phyloP scores from a whole-genome alignment of 2,113 vertebrate genomes.

The Melanotaenia duboulayi region DNA sequence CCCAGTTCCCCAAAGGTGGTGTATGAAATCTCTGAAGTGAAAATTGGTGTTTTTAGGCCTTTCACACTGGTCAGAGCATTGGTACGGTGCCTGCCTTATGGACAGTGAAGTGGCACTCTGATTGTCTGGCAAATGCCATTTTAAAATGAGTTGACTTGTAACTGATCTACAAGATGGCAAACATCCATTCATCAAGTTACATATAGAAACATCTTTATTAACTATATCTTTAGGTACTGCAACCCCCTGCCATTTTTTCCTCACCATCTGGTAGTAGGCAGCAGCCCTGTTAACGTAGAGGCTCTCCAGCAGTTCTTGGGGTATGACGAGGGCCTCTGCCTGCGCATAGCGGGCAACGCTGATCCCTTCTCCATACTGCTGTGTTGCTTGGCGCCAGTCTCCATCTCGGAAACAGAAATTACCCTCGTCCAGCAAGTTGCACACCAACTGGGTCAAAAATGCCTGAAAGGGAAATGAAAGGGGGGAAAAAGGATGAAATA shows the following conservation, averaged over 20 bases:
- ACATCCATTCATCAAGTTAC: too few relatives aligned
- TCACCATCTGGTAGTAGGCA: constrained; percentile 92
- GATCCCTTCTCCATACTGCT: constrained; percentile 94
- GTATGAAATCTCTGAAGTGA: too few relatives aligned
- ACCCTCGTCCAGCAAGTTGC: constrained; percentile 94
- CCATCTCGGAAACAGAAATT: constrained; percentile 92
- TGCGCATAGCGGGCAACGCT: constrained; percentile 93
- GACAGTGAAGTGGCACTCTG: too few relatives aligned
- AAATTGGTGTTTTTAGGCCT: too few relatives aligned
- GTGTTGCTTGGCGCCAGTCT: constrained; percentile 89
- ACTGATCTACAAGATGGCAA: background rate
- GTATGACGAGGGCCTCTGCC: constrained; percentile 91
- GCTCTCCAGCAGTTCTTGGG: constrained; percentile 91
- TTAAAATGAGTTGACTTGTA: background rate
- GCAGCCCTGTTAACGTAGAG: constrained; percentile 95
- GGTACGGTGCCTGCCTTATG: too few relatives aligned
- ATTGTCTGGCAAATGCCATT: background rate
- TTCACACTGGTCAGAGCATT: too few relatives aligned
- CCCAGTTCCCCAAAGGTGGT: too few relatives aligned
- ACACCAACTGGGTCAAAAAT: constrained; percentile 94
- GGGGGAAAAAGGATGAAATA: background rate
- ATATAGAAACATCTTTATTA: too few relatives aligned
- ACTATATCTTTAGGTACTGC: background rate
- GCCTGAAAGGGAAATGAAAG: constrained; percentile 70
- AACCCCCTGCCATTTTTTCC: background rate